A percentile compares a stretch with the other conserved stretches of the same genome.
Conservation (phyloP, 2,797 vertebrate species). For the Parotocinclus haroldoi region DNA sequence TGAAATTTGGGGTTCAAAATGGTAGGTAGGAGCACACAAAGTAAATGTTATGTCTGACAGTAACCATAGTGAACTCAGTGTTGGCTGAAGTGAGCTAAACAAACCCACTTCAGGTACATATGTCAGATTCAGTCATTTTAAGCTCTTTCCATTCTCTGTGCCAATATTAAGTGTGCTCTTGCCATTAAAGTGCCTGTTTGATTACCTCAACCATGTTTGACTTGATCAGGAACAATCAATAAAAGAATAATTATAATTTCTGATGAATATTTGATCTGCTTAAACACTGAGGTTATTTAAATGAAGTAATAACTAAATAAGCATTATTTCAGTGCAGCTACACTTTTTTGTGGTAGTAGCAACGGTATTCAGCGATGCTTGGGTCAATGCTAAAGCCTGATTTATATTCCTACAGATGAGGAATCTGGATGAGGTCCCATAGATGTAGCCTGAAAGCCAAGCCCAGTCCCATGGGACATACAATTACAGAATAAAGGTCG, state of each 20-base stretch:
- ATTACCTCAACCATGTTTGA: slow-evolving; percentile 13
- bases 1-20: too few species aligned
- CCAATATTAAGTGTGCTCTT: slow-evolving; percentile 32
- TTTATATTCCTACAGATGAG: slow-evolving; percentile 45
- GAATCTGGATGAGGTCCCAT: slow-evolving; percentile 34
- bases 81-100: slow-evolving; percentile 19
- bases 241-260: slow-evolving; percentile 19
- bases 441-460: slow-evolving; percentile 20
- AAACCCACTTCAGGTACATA: neutral
- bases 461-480: slow-evolving; percentile 33
- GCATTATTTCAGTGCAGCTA: neutral
- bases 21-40: neutral
- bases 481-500: slow-evolving; percentile 43
- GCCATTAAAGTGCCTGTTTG: slow-evolving; percentile 28
- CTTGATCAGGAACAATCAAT: slow-evolving; percentile 29
- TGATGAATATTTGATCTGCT: slow-evolving; percentile 13
- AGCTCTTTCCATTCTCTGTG: slow-evolving; percentile 16
- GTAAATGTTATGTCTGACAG: neutral
- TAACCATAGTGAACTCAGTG: neutral
- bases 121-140: slow-evolving; percentile 1
- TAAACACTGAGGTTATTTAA: neutral
- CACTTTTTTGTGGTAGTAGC: neutral
- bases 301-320: neutral
- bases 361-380: slow-evolving; percentile 33
- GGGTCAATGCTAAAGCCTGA: slow-evolving; percentile 37